These are phyloP conservation scores for Eolophus roseicapilla DNA, from an alignment of 2,113 vertebrate genomes.

Conservation along the genomic window DNA sequence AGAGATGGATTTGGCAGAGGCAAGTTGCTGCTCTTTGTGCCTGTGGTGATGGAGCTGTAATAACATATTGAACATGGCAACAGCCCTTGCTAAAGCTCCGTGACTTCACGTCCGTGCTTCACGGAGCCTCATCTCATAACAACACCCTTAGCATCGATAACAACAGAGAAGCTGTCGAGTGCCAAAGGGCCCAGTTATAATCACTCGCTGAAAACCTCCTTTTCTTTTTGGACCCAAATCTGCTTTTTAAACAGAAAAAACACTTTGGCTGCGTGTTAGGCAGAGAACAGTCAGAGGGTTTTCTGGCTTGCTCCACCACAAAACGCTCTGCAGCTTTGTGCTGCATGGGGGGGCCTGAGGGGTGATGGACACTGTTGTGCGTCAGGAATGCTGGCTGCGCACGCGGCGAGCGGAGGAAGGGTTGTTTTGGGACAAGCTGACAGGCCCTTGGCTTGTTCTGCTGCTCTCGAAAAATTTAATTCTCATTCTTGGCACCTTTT, in stretches of 20 bases:
- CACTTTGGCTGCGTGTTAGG: conserved; percentile 9
- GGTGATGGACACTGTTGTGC: conserved; percentile 9
- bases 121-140: conserved; percentile 35
- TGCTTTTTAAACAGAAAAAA: conserved; percentile 28
- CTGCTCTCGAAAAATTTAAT: conserved; percentile 42
- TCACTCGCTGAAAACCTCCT: background rate
- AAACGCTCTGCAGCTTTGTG: background rate
- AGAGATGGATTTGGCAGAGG: conserved; percentile 41
- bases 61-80: conserved; percentile 49
- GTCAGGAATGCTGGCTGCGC: conserved; percentile 31
- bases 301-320: background rate
- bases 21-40: conserved; percentile 21
- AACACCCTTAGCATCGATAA: conserved; percentile 21
- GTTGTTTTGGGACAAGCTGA: conserved; percentile 66
- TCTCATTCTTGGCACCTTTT: conserved; percentile 52
- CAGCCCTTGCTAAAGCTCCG: conserved; percentile 31
- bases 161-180: conserved; percentile 6
- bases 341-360: background rate
- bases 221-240: conserved; percentile 32
- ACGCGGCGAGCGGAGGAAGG: background rate
- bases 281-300: background rate
- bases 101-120: conserved; percentile 22
- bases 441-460: conserved; percentile 58
- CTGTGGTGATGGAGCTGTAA: conserved; percentile 63
- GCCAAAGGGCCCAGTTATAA: conserved; percentile 26